phyloP scores from a whole-genome alignment of 2,888 invertebrate genomes.

The Aleiodes leptofemur region DNA sequence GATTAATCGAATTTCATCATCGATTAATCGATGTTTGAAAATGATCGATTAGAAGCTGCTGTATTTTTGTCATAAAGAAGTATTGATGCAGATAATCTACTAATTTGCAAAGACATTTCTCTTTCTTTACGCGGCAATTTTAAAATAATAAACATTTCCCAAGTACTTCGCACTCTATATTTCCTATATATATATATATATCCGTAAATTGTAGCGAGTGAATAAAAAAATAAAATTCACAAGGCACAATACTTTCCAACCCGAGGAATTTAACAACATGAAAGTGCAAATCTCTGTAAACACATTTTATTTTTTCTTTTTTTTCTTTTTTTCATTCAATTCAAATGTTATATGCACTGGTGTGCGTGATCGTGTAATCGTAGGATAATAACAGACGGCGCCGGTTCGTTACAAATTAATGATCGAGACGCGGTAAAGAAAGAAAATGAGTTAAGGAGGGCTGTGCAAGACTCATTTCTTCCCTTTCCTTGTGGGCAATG shows the following conservation, averaged over 20 bases:
- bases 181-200: no score
- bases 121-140: constrained; percentile 2
- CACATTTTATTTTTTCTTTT: not conserved
- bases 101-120: not conserved
- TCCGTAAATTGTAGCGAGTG: no score
- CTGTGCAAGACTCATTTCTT: constrained; percentile 46
- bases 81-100: no score
- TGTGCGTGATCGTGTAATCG: constrained; percentile 63
- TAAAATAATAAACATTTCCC: constrained; percentile 1
- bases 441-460: constrained; percentile 43
- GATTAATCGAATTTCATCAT: no score
- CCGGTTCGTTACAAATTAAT: constrained; percentile 71
- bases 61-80: no score
- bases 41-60: no score
- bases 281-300: not conserved
- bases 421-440: constrained; percentile 58
- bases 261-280: not conserved
- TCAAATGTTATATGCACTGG: constrained; percentile 18
- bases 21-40: no score
- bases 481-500: constrained; percentile 54
- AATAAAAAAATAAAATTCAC: not conserved
- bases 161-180: no score
- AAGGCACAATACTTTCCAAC: not conserved
- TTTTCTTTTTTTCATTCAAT: not conserved
- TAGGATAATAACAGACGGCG: constrained; percentile 68